Conservation (phyloP, 2,113 vertebrate species). For the Ondatra zibethicus region DNA sequence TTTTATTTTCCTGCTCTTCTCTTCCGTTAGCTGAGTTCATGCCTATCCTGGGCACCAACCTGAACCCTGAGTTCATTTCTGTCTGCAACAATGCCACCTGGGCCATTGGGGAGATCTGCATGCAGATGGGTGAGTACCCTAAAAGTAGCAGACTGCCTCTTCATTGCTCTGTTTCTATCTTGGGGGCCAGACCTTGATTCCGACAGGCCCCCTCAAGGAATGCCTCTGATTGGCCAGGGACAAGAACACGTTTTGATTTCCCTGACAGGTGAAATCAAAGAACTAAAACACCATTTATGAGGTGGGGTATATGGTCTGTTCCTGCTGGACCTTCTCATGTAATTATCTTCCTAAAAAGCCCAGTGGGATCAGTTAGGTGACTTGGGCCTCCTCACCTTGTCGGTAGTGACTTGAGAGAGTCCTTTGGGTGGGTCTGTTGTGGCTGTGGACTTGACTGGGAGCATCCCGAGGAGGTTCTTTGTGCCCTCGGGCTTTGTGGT, state of each 20-base stretch:
- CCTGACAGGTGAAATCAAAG: neutral
- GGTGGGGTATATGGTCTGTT: neutral
- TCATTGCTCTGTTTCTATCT: neutral
- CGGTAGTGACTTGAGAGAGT: neutral
- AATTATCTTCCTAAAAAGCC: neutral
- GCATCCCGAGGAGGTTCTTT: neutral
- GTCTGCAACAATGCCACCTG: constrained; percentile 98
- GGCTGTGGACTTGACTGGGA: neutral
- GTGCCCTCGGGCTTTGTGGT: neutral
- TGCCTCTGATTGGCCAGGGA: neutral
- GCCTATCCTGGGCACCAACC: constrained; percentile 97
- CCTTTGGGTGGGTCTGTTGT: neutral
- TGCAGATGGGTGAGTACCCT: constrained; percentile 95
- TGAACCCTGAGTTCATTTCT: constrained; percentile 97
- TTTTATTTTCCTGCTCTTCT: neutral
- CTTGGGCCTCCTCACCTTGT: neutral
- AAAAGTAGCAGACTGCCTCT: neutral
- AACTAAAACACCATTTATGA: constrained; percentile 7
- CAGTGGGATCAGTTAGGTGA: neutral
- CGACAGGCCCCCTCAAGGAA: neutral
- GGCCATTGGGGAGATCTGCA: constrained; percentile 98
- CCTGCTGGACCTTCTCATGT: neutral
- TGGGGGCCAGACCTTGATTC: neutral
- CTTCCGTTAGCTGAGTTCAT: constrained; percentile 93
- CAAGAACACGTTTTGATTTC: neutral